Base-by-base conservation (phyloP, 2,888 invertebrate genomes). In the Dioctria rufipes region DNA sequence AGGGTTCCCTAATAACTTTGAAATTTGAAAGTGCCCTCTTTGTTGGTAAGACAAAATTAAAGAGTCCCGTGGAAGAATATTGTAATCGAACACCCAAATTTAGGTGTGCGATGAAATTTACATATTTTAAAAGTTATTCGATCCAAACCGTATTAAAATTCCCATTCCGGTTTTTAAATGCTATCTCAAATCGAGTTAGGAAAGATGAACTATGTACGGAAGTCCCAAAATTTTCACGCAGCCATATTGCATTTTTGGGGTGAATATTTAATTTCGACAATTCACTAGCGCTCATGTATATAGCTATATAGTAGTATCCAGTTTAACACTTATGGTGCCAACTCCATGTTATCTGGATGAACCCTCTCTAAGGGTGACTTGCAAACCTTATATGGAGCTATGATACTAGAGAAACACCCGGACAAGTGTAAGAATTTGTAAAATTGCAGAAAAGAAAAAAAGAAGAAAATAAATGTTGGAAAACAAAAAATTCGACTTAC, bases 291-390 rank as follows among this genome's bases (percentile, higher is more conserved):
- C 65, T 5, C 66, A 66, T 66, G 66, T 43, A 42, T 5, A n/a
- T n/a, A n/a, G n/a, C n/a, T n/a, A n/a, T n/a, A n/a, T n/a, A n/a
- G n/a, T n/a, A 25, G 25, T 25, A 42, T 13, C 66, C 66, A 66
- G 66, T 66, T 66, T 66, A 66, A 43, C 66, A 66, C 66, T 66
- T 66, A 66, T 66, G 66, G 66, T 66, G 66, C 43, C 66, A 66
- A 4, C 6, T 9, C 61, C 39, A 61, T 37, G 61, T 61, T 25
- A 61, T 5, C 13, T 43, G 25, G 25, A 25, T 25, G 43, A 43
- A 42, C 46, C 43, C 43, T 66, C 37, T 25, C 43, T 9, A 66
- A 25, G 42, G 42, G 8, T 66, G 66, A 46, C 66, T 66, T 42
- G 43, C 66, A 13, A 42, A 42, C 43, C 13, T 43, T 46, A 42